These are phyloP conservation scores for human DNA, from an alignment of 2,113 vertebrate genomes.

Conservation along the genomic window DNA sequence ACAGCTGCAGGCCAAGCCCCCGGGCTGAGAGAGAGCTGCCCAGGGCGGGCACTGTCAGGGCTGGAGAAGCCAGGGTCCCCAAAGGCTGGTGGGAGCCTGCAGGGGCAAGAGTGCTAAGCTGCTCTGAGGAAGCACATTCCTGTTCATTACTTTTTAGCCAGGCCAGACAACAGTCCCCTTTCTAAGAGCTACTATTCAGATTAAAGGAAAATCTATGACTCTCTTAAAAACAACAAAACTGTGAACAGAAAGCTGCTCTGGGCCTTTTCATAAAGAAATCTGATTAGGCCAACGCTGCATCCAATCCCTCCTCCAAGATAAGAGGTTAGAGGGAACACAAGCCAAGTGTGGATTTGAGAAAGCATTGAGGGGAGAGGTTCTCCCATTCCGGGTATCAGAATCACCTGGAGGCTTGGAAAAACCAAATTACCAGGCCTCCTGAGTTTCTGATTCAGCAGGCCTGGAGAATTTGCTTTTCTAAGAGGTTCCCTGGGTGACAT, in stretches of 20 bases:
- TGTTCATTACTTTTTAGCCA: not conserved
- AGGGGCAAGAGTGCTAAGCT: not conserved
- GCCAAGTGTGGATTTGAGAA: not conserved
- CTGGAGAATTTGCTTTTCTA: not conserved
- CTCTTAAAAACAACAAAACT: not conserved
- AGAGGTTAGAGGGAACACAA: not conserved
- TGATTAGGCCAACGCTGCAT: not conserved
- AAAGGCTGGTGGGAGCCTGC: not conserved
- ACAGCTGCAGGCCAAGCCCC: rapidly evolving
- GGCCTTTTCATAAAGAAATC: not conserved
- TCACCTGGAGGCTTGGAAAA: not conserved
- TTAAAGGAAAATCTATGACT: not conserved
- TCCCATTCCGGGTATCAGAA: not conserved
- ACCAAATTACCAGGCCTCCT: not conserved
- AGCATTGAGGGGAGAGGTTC: not conserved
- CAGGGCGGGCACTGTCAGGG: rapidly evolving
- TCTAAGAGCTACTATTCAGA: not conserved
- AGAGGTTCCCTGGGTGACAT: not conserved
- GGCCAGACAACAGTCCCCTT: not conserved
- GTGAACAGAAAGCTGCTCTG: not conserved
- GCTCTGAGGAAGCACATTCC: not conserved
- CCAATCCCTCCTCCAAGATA: not conserved
- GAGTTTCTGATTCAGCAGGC: not conserved
- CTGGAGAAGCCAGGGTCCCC: not conserved
- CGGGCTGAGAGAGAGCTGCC: not conserved